These are phyloP conservation scores for Sylvilagus bachmani DNA, from an alignment of 2,113 vertebrate species.

Conservation along the genomic window DNA sequence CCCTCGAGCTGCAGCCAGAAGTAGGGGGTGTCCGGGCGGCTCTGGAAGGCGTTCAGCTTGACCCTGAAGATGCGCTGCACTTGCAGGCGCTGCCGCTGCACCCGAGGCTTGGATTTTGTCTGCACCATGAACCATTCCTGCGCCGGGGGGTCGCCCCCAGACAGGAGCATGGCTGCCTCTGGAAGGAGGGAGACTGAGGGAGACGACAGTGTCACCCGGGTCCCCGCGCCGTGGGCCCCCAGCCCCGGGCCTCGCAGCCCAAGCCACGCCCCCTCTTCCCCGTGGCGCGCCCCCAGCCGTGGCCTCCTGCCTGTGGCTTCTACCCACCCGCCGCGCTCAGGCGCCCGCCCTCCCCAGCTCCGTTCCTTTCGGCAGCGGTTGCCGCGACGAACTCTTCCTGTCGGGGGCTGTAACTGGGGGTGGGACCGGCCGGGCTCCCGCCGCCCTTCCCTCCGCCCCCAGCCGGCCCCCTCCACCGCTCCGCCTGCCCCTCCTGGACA, in stretches of 20 bases:
- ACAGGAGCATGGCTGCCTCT: constrained; percentile 79
- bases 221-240: constrained; percentile 84
- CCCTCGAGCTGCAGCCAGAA: constrained; percentile 93
- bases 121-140: constrained; percentile 92
- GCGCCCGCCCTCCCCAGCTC: neutral
- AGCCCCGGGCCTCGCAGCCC: neutral
- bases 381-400: constrained; percentile 60
- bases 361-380: neutral
- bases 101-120: constrained; percentile 84
- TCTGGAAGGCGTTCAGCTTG: constrained; percentile 85
- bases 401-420: constrained; percentile 54
- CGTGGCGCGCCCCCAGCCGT: neutral
- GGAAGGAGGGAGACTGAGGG: neutral
- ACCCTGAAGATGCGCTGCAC: constrained; percentile 91
- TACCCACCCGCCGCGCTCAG: neutral
- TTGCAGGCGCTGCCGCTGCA: constrained; percentile 84
- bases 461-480: neutral
- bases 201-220: constrained; percentile 29
- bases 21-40: constrained; percentile 81
- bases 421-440: constrained; percentile 47
- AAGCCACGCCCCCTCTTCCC: constrained; percentile 55
- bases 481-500: constrained; percentile 2
- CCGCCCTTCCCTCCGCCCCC: constrained; percentile 63
- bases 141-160: constrained; percentile 66
- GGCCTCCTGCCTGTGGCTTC: accelerated